Conservation (phyloP, 2,113 vertebrate genomes). For the Marcusenius ussheri region DNA sequence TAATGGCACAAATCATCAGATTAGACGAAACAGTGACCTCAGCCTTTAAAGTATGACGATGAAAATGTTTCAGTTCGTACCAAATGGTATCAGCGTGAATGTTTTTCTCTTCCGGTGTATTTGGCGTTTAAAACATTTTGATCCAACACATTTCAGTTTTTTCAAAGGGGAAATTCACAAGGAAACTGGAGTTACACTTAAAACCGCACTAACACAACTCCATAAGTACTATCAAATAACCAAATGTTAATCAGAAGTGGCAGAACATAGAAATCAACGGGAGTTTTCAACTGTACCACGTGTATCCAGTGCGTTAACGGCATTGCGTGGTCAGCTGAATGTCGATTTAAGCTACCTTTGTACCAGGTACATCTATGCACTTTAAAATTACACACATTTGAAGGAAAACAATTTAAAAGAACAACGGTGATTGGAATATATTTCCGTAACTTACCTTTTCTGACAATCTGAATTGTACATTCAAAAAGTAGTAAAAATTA, state of each 20-base stretch:
- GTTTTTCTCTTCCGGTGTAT: neutral
- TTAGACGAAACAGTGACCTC: constrained; percentile 68
- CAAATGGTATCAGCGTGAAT: neutral
- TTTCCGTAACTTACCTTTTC: neutral
- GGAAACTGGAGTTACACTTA: constrained; percentile 15
- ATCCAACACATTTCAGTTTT: constrained; percentile 23
- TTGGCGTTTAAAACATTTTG: constrained; percentile 13
- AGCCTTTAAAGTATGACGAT: constrained; percentile 62
- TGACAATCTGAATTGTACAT: constrained; percentile 12
- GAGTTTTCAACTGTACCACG: neutral
- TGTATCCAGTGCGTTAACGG: neutral
- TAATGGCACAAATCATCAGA: constrained; percentile 76
- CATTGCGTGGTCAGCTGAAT: neutral
- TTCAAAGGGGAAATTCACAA: constrained; percentile 11
- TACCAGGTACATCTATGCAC: neutral
- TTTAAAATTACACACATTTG: neutral
- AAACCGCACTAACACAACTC: neutral
- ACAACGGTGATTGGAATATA: neutral
- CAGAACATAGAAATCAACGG: neutral
- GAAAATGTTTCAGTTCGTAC: constrained; percentile 42
- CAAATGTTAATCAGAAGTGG: neutral
- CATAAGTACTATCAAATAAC: constrained; percentile 2
- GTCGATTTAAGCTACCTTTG: neutral
- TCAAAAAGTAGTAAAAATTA: constrained; percentile 6
- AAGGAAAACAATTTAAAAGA: neutral